Conservation (phyloP, 2,113 vertebrate species). For the Phylloscopus whistleri region DNA sequence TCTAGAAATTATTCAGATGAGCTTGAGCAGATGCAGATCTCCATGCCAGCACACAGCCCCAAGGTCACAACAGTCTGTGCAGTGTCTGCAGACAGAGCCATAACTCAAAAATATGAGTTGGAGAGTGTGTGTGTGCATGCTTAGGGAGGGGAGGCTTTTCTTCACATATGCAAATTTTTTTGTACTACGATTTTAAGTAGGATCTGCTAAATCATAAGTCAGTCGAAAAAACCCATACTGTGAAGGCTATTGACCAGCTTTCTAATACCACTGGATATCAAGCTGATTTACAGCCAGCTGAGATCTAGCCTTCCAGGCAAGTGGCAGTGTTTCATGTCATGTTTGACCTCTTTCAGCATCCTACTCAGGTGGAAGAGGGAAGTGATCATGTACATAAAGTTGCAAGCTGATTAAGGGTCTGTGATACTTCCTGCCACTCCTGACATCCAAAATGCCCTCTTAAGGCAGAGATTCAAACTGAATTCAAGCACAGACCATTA, state of each 20-base stretch:
- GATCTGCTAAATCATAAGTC: background rate
- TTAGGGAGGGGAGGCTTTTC: background rate
- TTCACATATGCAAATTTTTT: slow-evolving; percentile 1
- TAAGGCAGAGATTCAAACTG: background rate
- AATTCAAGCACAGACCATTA: background rate
- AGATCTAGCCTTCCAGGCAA: background rate
- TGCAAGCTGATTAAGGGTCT: slow-evolving; percentile 1
- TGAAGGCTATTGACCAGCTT: background rate
- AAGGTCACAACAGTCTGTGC: background rate
- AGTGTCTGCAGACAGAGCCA: slow-evolving; percentile 36
- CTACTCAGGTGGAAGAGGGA: background rate
- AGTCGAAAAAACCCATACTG: background rate
- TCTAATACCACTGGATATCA: background rate
- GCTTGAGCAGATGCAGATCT: slow-evolving; percentile 58
- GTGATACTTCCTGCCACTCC: background rate
- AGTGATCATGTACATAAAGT: background rate
- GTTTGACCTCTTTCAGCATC: background rate
- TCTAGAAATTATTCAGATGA: slow-evolving; percentile 57
- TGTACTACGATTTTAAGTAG: background rate
- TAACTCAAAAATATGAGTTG: slow-evolving; percentile 57
- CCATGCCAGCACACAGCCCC: background rate
- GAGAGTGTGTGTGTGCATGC: background rate
- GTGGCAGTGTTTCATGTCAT: background rate
- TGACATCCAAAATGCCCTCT: background rate
- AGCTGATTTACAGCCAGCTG: slow-evolving; percentile 22